These are phyloP conservation scores for Leptinotarsa rubiginosa DNA, from an alignment of 2,888 invertebrate genomes.

Conservation along the genomic window DNA sequence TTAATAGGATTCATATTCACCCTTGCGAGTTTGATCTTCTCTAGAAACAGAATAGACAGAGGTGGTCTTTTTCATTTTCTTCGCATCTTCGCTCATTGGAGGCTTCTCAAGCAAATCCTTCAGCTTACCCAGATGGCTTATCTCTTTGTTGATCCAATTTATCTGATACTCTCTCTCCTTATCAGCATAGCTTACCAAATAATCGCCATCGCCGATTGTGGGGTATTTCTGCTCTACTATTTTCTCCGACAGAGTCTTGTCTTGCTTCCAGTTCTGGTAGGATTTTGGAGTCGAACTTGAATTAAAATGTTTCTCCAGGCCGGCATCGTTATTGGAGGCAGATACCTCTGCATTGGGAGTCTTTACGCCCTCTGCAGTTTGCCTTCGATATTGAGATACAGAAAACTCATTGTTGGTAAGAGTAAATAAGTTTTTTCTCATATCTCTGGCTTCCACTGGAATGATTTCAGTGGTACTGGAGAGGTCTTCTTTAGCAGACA, in stretches of 20 bases:
- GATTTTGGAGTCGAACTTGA: slow-evolving; percentile 40
- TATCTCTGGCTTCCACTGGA: slow-evolving; percentile 26
- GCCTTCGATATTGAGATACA: slow-evolving; percentile 9
- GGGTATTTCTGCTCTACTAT: slow-evolving; percentile 59
- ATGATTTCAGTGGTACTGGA: slow-evolving; percentile 11
- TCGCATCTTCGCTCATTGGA: slow-evolving; percentile 1
- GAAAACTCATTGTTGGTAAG: slow-evolving; percentile 41
- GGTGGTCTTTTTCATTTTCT: slow-evolving; percentile 52
- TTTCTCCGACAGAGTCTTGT: slow-evolving; percentile 67
- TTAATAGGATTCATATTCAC: not conserved
- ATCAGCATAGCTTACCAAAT: slow-evolving; percentile 62
- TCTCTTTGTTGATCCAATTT: slow-evolving; percentile 71
- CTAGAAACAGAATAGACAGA: slow-evolving; percentile 55
- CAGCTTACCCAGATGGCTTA: slow-evolving; percentile 69
- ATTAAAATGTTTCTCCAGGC: slow-evolving; percentile 40
- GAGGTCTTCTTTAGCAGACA: slow-evolving; percentile 26
- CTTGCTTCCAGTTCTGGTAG: slow-evolving; percentile 65
- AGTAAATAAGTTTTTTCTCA: slow-evolving; percentile 39
- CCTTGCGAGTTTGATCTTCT: slow-evolving; percentile 15
- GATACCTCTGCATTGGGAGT: not conserved
- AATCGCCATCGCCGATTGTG: slow-evolving; percentile 51
- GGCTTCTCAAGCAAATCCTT: slow-evolving; percentile 64
- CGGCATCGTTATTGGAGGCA: not conserved
- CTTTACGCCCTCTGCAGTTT: not conserved
- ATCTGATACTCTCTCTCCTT: slow-evolving; percentile 70